A percentile compares a stretch with the other conserved stretches of the same genome.
These are phyloP conservation scores for Hipparchia semele DNA, from an alignment of 2,888 invertebrate species.

Conservation along the genomic window DNA sequence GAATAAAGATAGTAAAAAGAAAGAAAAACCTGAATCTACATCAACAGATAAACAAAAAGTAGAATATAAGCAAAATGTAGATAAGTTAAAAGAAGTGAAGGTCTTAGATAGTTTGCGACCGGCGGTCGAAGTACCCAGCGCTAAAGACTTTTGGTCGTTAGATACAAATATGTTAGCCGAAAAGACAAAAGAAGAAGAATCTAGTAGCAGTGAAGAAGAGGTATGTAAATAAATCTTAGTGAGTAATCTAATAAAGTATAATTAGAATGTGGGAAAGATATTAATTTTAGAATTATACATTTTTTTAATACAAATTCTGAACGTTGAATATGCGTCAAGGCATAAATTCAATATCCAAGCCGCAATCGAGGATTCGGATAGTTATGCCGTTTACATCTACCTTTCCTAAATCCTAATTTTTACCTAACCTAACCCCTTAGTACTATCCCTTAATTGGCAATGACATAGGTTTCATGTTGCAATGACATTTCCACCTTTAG, in stretches of 20 bases:
- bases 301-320: too few species aligned
- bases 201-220: constrained; percentile 74
- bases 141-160: constrained; percentile 68
- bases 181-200: constrained; percentile 50
- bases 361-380: too few species aligned
- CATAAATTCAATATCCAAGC: too few species aligned
- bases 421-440: too few species aligned
- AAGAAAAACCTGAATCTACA: constrained; percentile 41
- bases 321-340: too few species aligned
- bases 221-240: constrained; percentile 48
- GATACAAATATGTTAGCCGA: constrained; percentile 42
- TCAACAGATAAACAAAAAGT: constrained; percentile 42
- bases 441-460: too few species aligned
- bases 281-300: background rate
- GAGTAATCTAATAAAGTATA: background rate
- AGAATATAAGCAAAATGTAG: constrained; percentile 38
- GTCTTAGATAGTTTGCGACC: constrained; percentile 58
- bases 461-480: too few species aligned
- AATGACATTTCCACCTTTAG: too few species aligned
- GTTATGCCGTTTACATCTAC: too few species aligned
- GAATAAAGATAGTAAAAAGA: constrained; percentile 43
- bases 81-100: constrained; percentile 44
- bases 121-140: constrained; percentile 65
- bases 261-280: background rate
- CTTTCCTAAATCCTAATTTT: too few species aligned